Conservation (phyloP, 2,888 invertebrate genomes). For the Cheilosia pagana region DNA sequence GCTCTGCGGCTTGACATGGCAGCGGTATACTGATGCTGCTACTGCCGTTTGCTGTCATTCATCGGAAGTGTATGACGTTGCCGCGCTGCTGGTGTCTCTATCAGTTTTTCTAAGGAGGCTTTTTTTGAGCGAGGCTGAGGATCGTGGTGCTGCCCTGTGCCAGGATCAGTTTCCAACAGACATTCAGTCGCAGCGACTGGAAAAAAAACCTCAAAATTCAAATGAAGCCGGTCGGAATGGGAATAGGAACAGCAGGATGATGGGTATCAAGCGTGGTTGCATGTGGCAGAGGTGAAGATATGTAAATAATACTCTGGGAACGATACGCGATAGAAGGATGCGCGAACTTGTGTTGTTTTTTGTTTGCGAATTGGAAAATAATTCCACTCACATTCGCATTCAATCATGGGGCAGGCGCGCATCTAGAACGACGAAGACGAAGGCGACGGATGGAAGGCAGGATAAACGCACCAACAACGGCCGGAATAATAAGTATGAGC, state of each 20-base stretch:
- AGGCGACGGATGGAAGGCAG: constrained; percentile 7
- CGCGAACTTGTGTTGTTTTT: constrained; percentile 34
- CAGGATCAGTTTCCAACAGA: constrained; percentile 68
- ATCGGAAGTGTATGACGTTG: constrained; percentile 75
- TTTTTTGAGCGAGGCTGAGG: constrained; percentile 25
- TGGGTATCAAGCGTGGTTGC: constrained; percentile 59
- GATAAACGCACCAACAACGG: constrained; percentile 38
- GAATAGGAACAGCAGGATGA: constrained; percentile 34
- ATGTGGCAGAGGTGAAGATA: constrained; percentile 62
- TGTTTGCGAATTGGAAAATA: constrained; percentile 49
- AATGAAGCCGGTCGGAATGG: constrained; percentile 56
- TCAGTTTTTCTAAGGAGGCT: constrained; percentile 25
- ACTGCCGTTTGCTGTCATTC: constrained; percentile 58
- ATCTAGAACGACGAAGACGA: constrained; percentile 10
- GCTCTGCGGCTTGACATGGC: constrained; percentile 49
- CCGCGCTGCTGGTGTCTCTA: constrained; percentile 55
- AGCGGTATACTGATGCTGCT: constrained; percentile 31
- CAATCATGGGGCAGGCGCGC: constrained; percentile 40
- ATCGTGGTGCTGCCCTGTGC: constrained; percentile 23
- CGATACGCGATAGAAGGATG: constrained; percentile 61
- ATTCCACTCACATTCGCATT: constrained; percentile 61
- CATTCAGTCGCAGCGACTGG: constrained; percentile 30
- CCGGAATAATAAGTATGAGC: constrained; percentile 63
- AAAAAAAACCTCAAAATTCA: constrained; percentile 40
- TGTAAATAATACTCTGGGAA: constrained; percentile 75